phyloP scores from a whole-genome alignment of 2,888 invertebrate species.

The Pristionchus entomophagus region DNA sequence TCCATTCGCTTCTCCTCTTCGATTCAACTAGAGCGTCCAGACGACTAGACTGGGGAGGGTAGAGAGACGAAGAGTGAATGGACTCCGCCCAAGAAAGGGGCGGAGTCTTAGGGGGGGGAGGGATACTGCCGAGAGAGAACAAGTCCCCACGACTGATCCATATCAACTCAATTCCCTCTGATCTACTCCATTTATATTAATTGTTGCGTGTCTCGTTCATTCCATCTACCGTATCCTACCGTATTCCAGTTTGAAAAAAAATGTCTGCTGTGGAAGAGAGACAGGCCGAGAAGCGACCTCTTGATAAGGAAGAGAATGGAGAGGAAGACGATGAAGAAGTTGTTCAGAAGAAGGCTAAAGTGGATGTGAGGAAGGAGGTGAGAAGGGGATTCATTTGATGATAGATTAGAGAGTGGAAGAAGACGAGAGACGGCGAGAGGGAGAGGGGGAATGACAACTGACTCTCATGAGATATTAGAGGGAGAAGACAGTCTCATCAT shows the following conservation, averaged over 20 bases:
- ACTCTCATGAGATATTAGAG: background rate
- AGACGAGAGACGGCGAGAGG: conserved; percentile 4
- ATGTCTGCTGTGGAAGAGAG: conserved; percentile 47
- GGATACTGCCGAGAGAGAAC: conserved; percentile 15
- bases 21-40: conserved; percentile 42
- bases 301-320: conserved; percentile 30
- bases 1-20: conserved; percentile 37
- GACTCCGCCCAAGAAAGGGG: conserved; percentile 34
- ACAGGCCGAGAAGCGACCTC: conserved; percentile 44
- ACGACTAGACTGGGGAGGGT: conserved; percentile 7
- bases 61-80: conserved; percentile 28
- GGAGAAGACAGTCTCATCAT: background rate
- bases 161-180: background rate
- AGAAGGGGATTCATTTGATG: background rate
- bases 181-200: conserved; percentile 12
- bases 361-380: conserved; percentile 33
- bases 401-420: background rate
- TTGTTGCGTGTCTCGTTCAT: background rate
- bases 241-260: background rate
- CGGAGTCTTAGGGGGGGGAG: conserved; percentile 8
- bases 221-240: conserved; percentile 13
- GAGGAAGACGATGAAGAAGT: conserved; percentile 18
- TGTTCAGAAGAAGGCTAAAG: conserved; percentile 25
- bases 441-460: conserved; percentile 14
- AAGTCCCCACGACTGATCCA: conserved; percentile 19